A percentile compares a stretch with the other conserved stretches of the same genome.
These are phyloP conservation scores for Jaculus jaculus DNA, from an alignment of 2,113 vertebrate genomes.

Conservation along the genomic window DNA sequence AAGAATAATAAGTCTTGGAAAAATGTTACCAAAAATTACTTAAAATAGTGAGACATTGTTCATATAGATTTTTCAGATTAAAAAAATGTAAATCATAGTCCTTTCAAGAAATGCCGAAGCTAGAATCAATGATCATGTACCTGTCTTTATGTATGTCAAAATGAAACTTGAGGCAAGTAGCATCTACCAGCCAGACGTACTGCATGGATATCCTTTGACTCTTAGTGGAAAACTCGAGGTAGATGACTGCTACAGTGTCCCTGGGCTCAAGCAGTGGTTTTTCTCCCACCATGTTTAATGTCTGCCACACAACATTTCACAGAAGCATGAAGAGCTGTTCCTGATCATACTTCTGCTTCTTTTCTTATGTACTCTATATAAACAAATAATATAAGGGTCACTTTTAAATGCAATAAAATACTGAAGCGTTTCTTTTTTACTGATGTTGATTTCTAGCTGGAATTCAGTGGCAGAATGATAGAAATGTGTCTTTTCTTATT, in stretches of 20 bases:
- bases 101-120: neutral
- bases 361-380: neutral
- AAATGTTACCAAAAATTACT: neutral
- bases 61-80: no score
- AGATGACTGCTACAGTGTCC: neutral
- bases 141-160: neutral
- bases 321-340: neutral
- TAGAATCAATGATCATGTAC: neutral
- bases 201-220: neutral
- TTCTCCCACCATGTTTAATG: neutral
- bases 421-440: neutral
- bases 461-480: neutral
- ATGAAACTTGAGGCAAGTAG: neutral
- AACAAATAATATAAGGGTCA: neutral
- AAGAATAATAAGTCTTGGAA: neutral
- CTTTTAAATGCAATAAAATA: neutral
- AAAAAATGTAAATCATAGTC: neutral
- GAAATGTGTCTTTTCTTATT: neutral
- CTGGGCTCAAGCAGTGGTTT: neutral
- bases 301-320: constrained; percentile 33
- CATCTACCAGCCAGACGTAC: neutral
- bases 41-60: neutral
- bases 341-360: neutral
- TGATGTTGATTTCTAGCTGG: neutral
- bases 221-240: neutral